Evolutionary conservation across 2,797 vertebrate species (phyloP).

Genomic region (Poeciliopsis gracilis): DNA sequence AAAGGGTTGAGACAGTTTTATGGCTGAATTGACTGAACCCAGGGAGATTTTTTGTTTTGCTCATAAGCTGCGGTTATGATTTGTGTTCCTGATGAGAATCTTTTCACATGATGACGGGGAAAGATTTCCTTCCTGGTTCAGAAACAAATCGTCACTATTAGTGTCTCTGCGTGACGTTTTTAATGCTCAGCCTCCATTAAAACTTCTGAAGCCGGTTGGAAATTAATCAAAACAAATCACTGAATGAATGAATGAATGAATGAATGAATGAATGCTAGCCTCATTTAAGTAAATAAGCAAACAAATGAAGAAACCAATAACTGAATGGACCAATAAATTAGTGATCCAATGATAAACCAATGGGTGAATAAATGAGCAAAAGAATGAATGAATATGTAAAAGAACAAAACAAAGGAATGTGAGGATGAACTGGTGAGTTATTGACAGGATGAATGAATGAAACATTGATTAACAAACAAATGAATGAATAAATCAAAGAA

Average conservation of each 20-base stretch:
- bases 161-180: background rate
- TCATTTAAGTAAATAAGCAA: background rate
- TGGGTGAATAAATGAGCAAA: background rate
- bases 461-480: background rate
- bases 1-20: slow-evolving; percentile 24
- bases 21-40: slow-evolving; percentile 7
- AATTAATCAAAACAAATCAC: background rate
- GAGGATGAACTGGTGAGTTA: too few species aligned
- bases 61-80: background rate
- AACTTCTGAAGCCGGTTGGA: background rate
- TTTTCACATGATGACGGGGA: background rate
- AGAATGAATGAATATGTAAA: background rate
- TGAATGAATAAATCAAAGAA: background rate
- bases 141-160: background rate
- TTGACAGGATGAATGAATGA: too few species aligned
- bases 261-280: background rate
- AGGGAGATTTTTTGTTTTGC: slow-evolving; percentile 9
- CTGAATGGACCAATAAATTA: background rate
- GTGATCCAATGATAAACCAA: background rate
- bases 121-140: background rate
- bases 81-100: background rate
- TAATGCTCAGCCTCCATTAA: background rate
- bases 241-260: background rate
- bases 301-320: background rate
- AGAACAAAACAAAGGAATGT: too few species aligned